Base-by-base conservation (phyloP, 2,888 invertebrate species). In the Tiphia femorata region DNA sequence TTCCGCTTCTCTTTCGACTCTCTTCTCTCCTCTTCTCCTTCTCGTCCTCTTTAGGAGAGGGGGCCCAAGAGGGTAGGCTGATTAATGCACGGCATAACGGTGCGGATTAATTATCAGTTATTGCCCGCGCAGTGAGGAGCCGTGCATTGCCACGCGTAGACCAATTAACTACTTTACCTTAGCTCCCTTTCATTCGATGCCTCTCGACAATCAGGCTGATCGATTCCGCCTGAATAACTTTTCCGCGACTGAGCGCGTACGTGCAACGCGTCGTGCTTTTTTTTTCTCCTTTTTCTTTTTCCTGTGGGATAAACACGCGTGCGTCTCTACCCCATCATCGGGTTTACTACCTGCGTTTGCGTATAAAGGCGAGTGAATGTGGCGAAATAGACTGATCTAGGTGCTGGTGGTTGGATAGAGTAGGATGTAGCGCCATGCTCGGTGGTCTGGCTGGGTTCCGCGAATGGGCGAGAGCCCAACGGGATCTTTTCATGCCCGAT, bases 141-240 rank as follows among this genome's bases (percentile, higher is more conserved):
- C 7, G 38, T 35, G 46, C 50, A 59, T 53, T 58, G 57, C 49
- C 2, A 14, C 29, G 27, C 54, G 61, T 49, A 40, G 60, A 58
- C 51, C 61, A 69, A 70, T 72, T 72, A 69, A 61, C 49, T 64
- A 64, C 64, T 67, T n/a, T 64, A 62, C 46, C n/a, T n/a, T n/a
- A 35, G 30, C 8, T n/a, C n/a, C 57, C 62, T 67, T 68, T 66
- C 59, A 64, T 41, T 43, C 52, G 35, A 35, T n/a, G n/a, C n/a
- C n/a, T n/a, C 58, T 41, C 33, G 49, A 62, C 64, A 62, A 64
- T 61, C 62, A 49, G 42, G 19, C 60, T 14, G 64, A 51, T 62
- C 62, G 62, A 72, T 68, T 59, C 58, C 57, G 50, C 48, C 58
- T 59, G 69, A 70, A 64, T 67, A 62, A 69, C 64, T 55, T 60